Conservation (phyloP, 2,797 vertebrate genomes). For the Sebastolobus alascanus region DNA sequence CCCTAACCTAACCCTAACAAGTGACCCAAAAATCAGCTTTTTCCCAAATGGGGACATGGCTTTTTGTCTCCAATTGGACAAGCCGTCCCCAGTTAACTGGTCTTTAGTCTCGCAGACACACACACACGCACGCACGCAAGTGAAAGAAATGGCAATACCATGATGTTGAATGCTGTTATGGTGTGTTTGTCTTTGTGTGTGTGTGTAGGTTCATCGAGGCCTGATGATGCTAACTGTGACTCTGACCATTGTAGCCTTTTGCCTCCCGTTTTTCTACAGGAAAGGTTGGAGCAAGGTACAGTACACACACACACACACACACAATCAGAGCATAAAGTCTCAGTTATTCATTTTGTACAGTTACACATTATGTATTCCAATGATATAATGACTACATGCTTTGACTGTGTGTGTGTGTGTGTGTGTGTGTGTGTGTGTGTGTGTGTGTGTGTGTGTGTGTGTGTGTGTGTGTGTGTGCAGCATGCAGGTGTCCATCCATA, state of each 20-base stretch:
- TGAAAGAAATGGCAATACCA: background rate
- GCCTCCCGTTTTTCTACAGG: slow-evolving; percentile 61
- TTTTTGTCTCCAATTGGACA: too few relatives aligned
- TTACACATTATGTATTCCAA: too few relatives aligned
- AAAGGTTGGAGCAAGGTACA: slow-evolving; percentile 59
- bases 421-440: slow-evolving; percentile 28
- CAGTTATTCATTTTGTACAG: too few relatives aligned
- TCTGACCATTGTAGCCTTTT: slow-evolving; percentile 50
- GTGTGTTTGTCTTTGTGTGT: slow-evolving; percentile 24
- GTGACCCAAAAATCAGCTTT: too few relatives aligned
- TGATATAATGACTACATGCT: too few relatives aligned
- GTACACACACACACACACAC: background rate
- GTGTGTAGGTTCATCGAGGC: slow-evolving; percentile 56
- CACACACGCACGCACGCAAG: background rate
- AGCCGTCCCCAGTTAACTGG: background rate
- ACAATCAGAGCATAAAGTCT: background rate
- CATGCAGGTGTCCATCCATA: slow-evolving; percentile 53
- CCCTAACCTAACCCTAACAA: too few relatives aligned
- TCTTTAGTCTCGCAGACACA: background rate
- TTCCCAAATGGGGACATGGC: too few relatives aligned
- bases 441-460: slow-evolving; percentile 26
- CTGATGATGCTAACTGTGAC: slow-evolving; percentile 56
- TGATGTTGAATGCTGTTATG: background rate
- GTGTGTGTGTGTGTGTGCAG: slow-evolving; percentile 32
- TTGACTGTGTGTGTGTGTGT: slow-evolving; percentile 1